phyloP scores from a whole-genome alignment of 2,797 vertebrate genomes.

The Oryzias sinensis region DNA sequence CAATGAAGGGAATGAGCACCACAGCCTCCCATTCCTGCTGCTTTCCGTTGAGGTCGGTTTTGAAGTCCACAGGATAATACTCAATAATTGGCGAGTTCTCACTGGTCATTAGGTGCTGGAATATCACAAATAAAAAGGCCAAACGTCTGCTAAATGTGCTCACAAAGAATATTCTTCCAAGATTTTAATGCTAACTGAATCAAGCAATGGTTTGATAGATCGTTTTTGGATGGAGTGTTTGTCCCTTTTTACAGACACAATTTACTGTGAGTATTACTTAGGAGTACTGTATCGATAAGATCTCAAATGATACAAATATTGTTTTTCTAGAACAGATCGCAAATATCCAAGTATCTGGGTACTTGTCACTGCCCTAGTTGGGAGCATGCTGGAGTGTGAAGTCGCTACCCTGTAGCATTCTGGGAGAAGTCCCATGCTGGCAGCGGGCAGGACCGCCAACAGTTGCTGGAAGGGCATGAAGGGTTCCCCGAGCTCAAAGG shows the following conservation, averaged over 20 bases:
- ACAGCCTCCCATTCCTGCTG: constrained; percentile 99
- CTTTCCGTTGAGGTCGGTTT: constrained; percentile 97
- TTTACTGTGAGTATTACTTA: too few relatives aligned
- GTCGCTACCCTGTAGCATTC: constrained; percentile 86
- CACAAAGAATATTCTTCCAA: neutral
- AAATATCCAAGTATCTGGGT: neutral
- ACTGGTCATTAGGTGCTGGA: constrained; percentile 91
- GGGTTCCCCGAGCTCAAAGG: constrained; percentile 89
- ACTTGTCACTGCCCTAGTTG: too few relatives aligned
- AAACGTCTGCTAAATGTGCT: neutral
- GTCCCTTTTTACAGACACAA: too few relatives aligned
- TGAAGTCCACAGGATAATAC: constrained; percentile 95
- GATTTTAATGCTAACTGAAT: neutral
- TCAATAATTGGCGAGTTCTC: constrained; percentile 89
- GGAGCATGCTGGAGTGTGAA: neutral
- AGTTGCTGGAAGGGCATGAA: constrained; percentile 98
- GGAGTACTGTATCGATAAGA: too few relatives aligned
- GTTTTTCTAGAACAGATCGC: too few relatives aligned
- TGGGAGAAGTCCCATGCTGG: constrained; percentile 92
- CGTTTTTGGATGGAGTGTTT: too few relatives aligned
- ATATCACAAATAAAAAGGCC: constrained; percentile 3
- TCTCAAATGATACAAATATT: too few relatives aligned
- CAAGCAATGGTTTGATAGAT: too few relatives aligned
- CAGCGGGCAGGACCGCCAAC: constrained; percentile 92
- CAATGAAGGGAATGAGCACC: constrained; percentile 96